Conservation (phyloP, 2,888 invertebrate species). For the Malthinus flaveolus region DNA sequence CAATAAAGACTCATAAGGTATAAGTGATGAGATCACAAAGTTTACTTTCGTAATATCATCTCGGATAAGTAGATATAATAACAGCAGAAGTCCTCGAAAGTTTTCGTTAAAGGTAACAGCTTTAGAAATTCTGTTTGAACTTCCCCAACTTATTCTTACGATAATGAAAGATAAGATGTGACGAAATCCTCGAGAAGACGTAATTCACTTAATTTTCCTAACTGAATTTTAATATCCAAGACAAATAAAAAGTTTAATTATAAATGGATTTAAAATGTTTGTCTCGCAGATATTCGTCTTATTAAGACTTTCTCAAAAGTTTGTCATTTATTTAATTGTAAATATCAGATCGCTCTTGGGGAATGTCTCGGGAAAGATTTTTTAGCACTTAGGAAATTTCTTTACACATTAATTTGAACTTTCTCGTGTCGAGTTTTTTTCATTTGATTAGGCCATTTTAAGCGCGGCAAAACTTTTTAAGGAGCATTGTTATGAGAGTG, state of each 20-base stretch:
- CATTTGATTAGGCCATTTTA: too few relatives aligned
- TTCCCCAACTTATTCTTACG: constrained; percentile 20
- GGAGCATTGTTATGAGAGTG: too few relatives aligned
- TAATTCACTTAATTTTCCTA: constrained; percentile 22
- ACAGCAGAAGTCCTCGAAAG: constrained; percentile 13
- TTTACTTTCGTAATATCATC: constrained; percentile 23
- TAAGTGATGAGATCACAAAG: constrained; percentile 8
- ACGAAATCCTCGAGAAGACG: constrained; percentile 16
- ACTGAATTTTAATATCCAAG: constrained; percentile 11
- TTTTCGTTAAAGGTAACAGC: constrained; percentile 15
- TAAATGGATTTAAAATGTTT: constrained; percentile 17
- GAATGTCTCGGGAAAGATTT: too few relatives aligned
- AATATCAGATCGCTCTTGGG: too few relatives aligned
- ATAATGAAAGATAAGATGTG: constrained; percentile 17
- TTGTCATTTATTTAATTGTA: neutral
- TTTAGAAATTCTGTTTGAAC: constrained; percentile 24
- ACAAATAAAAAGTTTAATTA: constrained; percentile 15
- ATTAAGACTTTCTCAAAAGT: constrained; percentile 7
- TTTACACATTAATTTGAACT: too few relatives aligned
- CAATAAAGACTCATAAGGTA: constrained; percentile 5
- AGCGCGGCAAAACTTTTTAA: too few relatives aligned
- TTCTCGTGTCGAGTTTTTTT: too few relatives aligned
- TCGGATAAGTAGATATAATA: constrained; percentile 23
- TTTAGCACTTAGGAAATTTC: too few relatives aligned
- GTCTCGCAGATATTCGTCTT: constrained; percentile 10